Evolutionary conservation across 1,140 invertebrate species (phyloP).

Genomic region (Drosophila neocordata): DNA sequence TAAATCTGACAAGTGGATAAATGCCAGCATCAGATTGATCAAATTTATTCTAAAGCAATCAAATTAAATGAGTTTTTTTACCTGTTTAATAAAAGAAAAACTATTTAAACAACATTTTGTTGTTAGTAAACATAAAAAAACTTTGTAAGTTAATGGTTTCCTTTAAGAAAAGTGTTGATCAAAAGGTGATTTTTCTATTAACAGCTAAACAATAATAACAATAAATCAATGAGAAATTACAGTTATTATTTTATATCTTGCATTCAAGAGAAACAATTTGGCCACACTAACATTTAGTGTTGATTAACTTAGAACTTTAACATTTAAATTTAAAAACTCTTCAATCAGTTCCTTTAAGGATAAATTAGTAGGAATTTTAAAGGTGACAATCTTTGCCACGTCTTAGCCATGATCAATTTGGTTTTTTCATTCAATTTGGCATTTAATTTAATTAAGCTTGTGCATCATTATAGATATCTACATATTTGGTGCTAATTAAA

Average conservation of each 20-base stretch:
- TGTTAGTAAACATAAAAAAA: no score
- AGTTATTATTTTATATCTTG: no score
- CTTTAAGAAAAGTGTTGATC: no score
- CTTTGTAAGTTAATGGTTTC: no score
- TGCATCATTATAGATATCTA: slow-evolving; percentile 24
- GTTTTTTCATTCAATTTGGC: slow-evolving; percentile 26
- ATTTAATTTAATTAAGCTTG: not conserved
- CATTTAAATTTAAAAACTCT: not conserved
- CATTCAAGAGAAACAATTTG: not conserved
- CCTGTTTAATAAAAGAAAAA: not conserved
- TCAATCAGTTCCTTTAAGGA: not conserved
- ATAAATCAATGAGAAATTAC: not conserved
- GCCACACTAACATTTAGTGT: no score
- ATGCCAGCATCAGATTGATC: not conserved
- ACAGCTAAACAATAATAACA: no score
- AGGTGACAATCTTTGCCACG: not conserved
- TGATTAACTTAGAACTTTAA: no score
- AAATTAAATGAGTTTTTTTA: not conserved
- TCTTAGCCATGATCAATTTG: not conserved
- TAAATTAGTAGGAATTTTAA: not conserved
- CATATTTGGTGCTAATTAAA: slow-evolving; percentile 79
- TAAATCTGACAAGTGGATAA: not conserved
- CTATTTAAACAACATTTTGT: no score
- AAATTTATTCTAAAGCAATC: not conserved
- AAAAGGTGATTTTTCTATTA: no score